Evolutionary conservation across 2,888 invertebrate species (phyloP), one percentile per base, ranked within the genome.

Genomic region (Rhingia rostrata): DNA sequence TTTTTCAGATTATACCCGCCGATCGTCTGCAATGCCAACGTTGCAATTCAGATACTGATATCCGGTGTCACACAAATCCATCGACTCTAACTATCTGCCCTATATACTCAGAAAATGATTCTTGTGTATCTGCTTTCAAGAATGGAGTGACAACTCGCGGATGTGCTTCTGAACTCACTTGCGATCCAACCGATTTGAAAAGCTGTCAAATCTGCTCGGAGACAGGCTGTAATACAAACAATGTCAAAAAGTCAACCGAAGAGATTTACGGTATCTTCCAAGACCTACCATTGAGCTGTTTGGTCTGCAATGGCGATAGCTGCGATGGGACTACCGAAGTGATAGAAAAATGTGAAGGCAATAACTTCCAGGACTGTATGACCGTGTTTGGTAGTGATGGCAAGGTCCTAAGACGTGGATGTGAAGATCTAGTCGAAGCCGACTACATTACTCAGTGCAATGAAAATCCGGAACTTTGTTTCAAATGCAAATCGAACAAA

Each of bases 401-500:
- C 6, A 41, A 49, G 14, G 87, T 88, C 0, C 39, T 87, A 22
- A 78, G 73, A 4, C 87, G 88, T 6, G 88, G 88, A 9, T 88
- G 88, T 66, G 87, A 87, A 51, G n/a, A 49, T 10, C 5, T 33
- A 0, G 60, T 88, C 6, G 14, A 67, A 2, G 7, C 47, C 0
- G 79, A 84, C 6, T 74, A 86, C 12, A 10, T 53, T 4, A 14
- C 69, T 4, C 60, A 87, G 12, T 88, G 88, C 70, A 66, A 64
- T 6, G 9, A 12, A 3, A 22, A 86, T 60, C 87, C 88, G 0
- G 81, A 86, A 3, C 58, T 87, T 7, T 88, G 88, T 32, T 87
- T 87, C 54, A 87, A 80, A 30, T 88, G 88, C 63, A 88, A 88
- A 54, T 84, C 88, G 4, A 87, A 88, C 49, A 86, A 83, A 7